phyloP scores from a whole-genome alignment of 2,888 invertebrate genomes.

The Acleris emargana region DNA sequence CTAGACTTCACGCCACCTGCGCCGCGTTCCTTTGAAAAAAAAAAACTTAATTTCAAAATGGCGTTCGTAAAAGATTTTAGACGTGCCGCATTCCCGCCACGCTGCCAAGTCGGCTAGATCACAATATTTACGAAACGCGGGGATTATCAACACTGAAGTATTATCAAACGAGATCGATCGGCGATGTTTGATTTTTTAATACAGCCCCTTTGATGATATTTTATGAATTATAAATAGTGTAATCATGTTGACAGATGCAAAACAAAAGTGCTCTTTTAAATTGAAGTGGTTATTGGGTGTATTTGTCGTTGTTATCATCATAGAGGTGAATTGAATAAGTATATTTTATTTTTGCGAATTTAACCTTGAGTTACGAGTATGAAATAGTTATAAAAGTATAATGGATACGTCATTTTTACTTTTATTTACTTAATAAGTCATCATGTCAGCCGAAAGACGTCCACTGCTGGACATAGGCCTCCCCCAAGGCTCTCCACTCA shows the following conservation, averaged over 20 bases:
- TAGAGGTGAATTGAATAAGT: neutral
- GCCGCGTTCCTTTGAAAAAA: constrained; percentile 11
- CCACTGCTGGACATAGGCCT: too few species aligned
- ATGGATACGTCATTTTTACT: too few species aligned
- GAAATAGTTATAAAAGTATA: too few species aligned
- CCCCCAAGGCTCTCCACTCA: too few species aligned
- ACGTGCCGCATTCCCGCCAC: constrained; percentile 24
- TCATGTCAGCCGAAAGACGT: too few species aligned
- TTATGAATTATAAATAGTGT: constrained; percentile 26
- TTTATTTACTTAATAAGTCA: too few species aligned
- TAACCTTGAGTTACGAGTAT: too few species aligned
- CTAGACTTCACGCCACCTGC: constrained; percentile 12
- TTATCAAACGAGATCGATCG: constrained; percentile 32
- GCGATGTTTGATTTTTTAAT: constrained; percentile 11
- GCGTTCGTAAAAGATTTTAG: constrained; percentile 21
- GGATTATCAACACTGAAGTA: constrained; percentile 34
- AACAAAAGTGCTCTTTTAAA: constrained; percentile 14
- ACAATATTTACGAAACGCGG: constrained; percentile 29
- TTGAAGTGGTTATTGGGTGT: constrained; percentile 5
- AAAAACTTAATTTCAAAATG: constrained; percentile 29
- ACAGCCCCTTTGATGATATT: constrained; percentile 13
- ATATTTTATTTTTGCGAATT: neutral
- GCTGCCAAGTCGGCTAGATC: constrained; percentile 28
- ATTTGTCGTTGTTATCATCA: constrained; percentile 2
- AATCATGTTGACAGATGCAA: constrained; percentile 9